phyloP scores from a whole-genome alignment of 2,888 invertebrate species.

The Himalopsyche anomala region DNA sequence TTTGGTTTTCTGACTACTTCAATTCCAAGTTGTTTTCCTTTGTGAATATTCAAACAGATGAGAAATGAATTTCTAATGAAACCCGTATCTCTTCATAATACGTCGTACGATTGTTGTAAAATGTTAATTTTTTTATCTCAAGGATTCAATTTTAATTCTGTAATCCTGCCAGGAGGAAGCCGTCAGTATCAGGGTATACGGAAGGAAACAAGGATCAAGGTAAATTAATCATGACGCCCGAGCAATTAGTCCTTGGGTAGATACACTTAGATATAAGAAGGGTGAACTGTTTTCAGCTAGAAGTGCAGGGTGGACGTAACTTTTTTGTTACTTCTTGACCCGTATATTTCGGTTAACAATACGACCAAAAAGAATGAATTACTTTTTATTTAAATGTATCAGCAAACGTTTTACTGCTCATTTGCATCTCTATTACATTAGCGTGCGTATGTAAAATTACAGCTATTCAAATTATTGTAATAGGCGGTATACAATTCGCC shows the following conservation, averaged over 20 bases:
- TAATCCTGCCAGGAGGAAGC: not conserved
- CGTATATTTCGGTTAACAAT: too few species aligned
- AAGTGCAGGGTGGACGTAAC: not conserved
- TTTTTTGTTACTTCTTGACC: not conserved
- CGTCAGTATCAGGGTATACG: not conserved
- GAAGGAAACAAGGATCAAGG: slow-evolving; percentile 43
- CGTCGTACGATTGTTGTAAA: not conserved
- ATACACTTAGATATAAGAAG: slow-evolving; percentile 32
- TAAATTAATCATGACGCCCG: slow-evolving; percentile 63
- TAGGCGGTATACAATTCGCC: too few species aligned
- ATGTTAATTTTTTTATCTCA: not conserved
- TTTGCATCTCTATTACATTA: too few species aligned
- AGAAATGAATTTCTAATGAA: not conserved
- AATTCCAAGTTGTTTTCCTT: too few species aligned
- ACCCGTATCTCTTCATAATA: not conserved
- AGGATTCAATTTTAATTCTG: slow-evolving; percentile 20
- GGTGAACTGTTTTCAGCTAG: not conserved
- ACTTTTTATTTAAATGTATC: too few species aligned
- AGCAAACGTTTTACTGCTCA: too few species aligned
- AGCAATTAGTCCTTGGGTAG: slow-evolving; percentile 58
- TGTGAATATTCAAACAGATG: too few species aligned
- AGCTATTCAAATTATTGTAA: too few species aligned
- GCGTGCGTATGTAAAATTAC: too few species aligned
- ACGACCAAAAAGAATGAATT: too few species aligned
- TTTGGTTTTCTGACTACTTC: too few species aligned